Evolutionary conservation across 1,140 invertebrate genomes (phyloP).

Genomic region (Ganaspis sp.): DNA sequence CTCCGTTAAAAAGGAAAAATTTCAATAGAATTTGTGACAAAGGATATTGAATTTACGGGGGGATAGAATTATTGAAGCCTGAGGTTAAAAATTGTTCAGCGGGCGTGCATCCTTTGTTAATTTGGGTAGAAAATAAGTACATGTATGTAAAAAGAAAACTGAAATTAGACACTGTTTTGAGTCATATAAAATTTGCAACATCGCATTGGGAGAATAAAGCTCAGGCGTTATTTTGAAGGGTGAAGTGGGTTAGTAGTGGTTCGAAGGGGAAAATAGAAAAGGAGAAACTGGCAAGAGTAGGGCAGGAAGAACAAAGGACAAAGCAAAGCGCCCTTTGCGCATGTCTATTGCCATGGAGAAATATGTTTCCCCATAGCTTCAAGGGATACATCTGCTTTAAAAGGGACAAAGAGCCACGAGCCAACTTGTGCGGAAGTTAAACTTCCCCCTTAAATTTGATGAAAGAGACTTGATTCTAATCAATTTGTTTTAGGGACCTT

Average conservation of each 20-base stretch:
- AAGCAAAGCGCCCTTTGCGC: slow-evolving; percentile 19
- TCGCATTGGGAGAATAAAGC: not conserved
- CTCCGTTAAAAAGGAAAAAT: no score
- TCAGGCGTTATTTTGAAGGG: slow-evolving; percentile 7
- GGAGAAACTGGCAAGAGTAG: slow-evolving; percentile 25
- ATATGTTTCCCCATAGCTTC: not conserved
- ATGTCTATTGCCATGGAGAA: not conserved
- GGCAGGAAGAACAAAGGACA: slow-evolving; percentile 37
- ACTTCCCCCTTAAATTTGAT: not conserved
- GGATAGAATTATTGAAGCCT: not conserved
- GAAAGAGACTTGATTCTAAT: not conserved
- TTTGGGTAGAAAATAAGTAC: not conserved
- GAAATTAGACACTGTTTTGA: not conserved
- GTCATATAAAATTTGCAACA: not conserved
- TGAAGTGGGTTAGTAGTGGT: slow-evolving; percentile 23
- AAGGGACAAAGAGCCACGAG: slow-evolving; percentile 23
- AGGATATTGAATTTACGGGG: not conserved
- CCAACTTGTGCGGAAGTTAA: slow-evolving; percentile 6
- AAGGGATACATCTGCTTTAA: slow-evolving; percentile 26
- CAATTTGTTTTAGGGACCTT: not conserved
- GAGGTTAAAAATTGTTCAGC: not conserved
- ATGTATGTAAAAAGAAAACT: not conserved
- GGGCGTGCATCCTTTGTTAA: not conserved
- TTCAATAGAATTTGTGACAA: not conserved
- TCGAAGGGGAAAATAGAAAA: not conserved